These are phyloP conservation scores for Globodera rostochiensis DNA, from an alignment of 1,140 invertebrate genomes.

Conservation along the genomic window DNA sequence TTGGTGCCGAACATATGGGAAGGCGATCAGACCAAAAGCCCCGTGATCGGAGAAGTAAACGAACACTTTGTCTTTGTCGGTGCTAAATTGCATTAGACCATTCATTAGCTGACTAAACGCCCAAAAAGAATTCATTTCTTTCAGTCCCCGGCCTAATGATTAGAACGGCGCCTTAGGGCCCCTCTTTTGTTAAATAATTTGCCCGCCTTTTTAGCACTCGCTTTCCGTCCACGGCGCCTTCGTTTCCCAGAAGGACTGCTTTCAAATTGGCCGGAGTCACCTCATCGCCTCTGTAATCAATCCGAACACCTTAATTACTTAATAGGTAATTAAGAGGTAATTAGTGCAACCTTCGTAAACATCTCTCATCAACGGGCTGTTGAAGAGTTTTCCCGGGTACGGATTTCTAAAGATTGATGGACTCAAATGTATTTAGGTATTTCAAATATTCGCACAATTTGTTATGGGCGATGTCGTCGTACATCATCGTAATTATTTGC, in stretches of 20 bases:
- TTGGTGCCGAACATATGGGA: conserved; percentile 65
- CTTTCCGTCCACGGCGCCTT: conserved; percentile 30
- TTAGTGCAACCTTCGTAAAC: conserved; percentile 69
- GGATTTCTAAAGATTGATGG: conserved; percentile 69
- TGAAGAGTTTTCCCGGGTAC: conserved; percentile 71
- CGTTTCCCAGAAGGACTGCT: conserved; percentile 40
- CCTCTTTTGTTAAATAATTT: too few species aligned
- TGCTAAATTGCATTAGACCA: neutral
- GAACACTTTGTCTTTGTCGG: conserved; percentile 42
- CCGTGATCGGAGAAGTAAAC: conserved; percentile 73
- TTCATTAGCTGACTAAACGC: too few species aligned
- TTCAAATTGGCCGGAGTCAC: conserved; percentile 50
- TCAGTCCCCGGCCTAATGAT: too few species aligned
- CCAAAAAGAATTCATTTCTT: too few species aligned
- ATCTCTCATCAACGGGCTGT: conserved; percentile 71
- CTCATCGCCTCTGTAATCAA: conserved; percentile 70
- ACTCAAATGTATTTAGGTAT: neutral
- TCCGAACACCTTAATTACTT: conserved; percentile 71
- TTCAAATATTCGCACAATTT: conserved; percentile 66
- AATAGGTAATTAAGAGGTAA: conserved; percentile 55
- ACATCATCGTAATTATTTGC: conserved; percentile 74
- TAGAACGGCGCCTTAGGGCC: too few species aligned
- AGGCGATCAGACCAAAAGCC: conserved; percentile 71
- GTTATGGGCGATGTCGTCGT: conserved; percentile 73
- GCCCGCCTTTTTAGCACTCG: conserved; percentile 63